Evolutionary conservation across 2,113 vertebrate genomes (phyloP).

Genomic region (Neotragus pygmaeus): DNA sequence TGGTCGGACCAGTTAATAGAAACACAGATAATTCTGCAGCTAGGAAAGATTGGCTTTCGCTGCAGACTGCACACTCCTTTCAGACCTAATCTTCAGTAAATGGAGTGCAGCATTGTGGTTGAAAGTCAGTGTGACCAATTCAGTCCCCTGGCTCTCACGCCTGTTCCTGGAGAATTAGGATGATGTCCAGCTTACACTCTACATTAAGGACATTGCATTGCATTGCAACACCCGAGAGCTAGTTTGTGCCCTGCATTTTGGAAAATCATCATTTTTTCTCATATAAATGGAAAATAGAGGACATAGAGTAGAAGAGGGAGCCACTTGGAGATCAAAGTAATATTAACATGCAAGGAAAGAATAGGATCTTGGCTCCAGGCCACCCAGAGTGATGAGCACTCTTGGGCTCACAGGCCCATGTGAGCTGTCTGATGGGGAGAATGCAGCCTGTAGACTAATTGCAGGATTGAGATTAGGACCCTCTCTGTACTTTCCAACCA

Average conservation of each 20-base stretch:
- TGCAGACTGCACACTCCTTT: neutral
- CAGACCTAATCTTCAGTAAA: constrained; percentile 31
- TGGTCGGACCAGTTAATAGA: neutral
- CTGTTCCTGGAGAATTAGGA: neutral
- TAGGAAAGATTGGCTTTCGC: constrained; percentile 28
- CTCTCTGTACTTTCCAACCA: neutral
- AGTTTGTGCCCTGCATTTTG: neutral
- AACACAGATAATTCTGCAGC: constrained; percentile 19
- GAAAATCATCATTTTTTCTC: constrained; percentile 25
- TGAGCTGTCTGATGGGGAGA: neutral
- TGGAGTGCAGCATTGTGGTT: neutral
- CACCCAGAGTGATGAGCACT: neutral
- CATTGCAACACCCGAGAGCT: neutral
- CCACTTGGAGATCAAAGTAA: neutral
- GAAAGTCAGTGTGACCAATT: neutral
- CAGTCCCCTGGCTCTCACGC: neutral
- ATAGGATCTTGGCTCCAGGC: neutral
- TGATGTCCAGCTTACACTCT: neutral
- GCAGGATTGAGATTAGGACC: neutral
- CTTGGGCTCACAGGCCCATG: neutral
- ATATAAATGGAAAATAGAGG: constrained; percentile 45
- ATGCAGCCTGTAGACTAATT: neutral
- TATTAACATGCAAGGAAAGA: neutral
- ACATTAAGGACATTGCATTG: neutral
- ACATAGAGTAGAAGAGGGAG: neutral